Percentiles rank a stretch among this genome's conserved stretches.
Evolutionary conservation across 2,797 vertebrate genomes (phyloP).

Genomic region (Emydoidea blandingii): DNA sequence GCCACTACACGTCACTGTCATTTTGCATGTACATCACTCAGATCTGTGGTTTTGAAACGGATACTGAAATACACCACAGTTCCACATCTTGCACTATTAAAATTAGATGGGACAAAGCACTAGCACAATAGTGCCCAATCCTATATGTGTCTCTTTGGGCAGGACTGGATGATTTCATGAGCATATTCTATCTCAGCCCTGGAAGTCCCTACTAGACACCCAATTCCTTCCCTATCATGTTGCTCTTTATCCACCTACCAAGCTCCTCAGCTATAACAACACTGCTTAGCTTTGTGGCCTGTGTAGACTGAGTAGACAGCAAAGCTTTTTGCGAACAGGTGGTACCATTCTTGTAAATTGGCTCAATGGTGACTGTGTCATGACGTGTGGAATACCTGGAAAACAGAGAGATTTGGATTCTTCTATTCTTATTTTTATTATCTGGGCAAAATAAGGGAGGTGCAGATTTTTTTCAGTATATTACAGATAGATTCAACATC

Average conservation of each 20-base stretch:
- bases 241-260: constrained; percentile 60
- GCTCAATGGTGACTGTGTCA: constrained; percentile 71
- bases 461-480: background rate
- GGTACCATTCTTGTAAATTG: constrained; percentile 70
- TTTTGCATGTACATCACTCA: background rate
- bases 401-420: constrained; percentile 1
- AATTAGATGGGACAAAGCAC: background rate
- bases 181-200: background rate
- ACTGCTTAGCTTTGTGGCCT: constrained; percentile 73
- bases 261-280: constrained; percentile 77
- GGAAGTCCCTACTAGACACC: no score
- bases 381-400: constrained; percentile 74
- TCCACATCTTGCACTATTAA: background rate
- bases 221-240: no score
- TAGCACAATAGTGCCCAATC: background rate
- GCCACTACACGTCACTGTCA: background rate
- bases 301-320: constrained; percentile 69
- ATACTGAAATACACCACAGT: background rate
- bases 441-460: background rate
- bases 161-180: background rate
- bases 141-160: background rate
- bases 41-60: background rate
- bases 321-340: constrained; percentile 73
- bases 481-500: background rate
- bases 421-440: background rate